Evolutionary conservation across 2,113 vertebrate genomes (phyloP).

Genomic region (Thalassarche chlororhynchos): DNA sequence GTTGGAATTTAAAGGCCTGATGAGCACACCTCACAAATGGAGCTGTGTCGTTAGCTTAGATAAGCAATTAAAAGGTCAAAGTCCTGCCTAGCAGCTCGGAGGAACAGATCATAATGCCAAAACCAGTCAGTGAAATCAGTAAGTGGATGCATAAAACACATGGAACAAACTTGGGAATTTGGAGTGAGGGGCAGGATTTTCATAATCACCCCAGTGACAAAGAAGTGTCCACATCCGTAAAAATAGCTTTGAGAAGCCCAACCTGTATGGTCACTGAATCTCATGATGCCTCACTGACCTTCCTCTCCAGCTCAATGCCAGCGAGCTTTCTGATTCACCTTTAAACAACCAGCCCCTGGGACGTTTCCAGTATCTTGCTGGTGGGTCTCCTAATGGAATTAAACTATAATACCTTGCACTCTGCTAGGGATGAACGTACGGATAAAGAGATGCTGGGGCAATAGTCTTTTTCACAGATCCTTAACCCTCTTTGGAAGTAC

Average conservation of each 20-base stretch:
- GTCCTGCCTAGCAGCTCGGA: not conserved
- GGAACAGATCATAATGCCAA: not conserved
- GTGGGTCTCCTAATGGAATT: conserved; percentile 37
- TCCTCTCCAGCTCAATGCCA: not conserved
- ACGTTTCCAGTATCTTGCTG: not conserved
- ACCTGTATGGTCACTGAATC: rapidly evolving
- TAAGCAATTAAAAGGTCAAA: not conserved
- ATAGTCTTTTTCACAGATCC: not conserved
- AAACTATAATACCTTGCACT: not conserved
- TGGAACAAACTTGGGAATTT: not conserved
- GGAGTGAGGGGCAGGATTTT: not conserved
- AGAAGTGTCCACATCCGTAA: not conserved
- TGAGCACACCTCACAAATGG: not conserved
- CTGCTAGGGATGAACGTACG: not conserved
- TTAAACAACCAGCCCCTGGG: not conserved
- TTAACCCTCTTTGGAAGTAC: not conserved
- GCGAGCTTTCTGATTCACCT: not conserved
- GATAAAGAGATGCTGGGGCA: conserved; percentile 32
- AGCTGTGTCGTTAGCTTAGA: not conserved
- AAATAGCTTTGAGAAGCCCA: not conserved
- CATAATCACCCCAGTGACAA: not conserved
- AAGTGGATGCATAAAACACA: not conserved
- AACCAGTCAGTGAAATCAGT: not conserved
- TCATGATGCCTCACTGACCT: not conserved
- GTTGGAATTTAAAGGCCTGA: not conserved